These are phyloP conservation scores for Heteropelma amictum DNA, from an alignment of 2,888 invertebrate genomes.

Conservation along the genomic window DNA sequence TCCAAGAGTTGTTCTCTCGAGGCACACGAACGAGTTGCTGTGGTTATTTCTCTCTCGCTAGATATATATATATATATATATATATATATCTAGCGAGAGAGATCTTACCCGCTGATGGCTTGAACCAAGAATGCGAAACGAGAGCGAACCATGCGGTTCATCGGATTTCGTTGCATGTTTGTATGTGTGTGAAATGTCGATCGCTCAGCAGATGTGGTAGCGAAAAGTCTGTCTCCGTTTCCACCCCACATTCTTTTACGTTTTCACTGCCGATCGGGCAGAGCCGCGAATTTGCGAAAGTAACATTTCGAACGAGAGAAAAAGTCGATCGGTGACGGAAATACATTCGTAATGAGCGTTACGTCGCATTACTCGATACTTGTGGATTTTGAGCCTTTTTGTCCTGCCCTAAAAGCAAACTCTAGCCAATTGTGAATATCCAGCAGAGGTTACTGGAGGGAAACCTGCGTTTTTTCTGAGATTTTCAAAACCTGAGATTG, in stretches of 20 bases:
- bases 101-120: slow-evolving; percentile 20
- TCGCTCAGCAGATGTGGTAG: slow-evolving; percentile 23
- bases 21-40: slow-evolving; percentile 40
- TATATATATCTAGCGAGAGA: background rate
- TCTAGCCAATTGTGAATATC: no score
- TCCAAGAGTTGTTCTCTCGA: slow-evolving; percentile 18
- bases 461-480: no score
- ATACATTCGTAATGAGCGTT: no score
- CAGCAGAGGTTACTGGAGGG: no score
- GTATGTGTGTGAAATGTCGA: slow-evolving; percentile 2
- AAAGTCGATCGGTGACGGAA: no score
- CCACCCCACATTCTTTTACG: background rate
- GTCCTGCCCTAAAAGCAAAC: no score
- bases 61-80: background rate
- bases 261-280: no score
- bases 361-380: no score
- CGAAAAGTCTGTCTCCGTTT: slow-evolving; percentile 5
- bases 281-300: no score
- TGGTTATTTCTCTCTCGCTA: slow-evolving; percentile 27
- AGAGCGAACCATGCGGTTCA: slow-evolving; percentile 32
- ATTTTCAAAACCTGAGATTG: no score
- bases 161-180: slow-evolving; percentile 17
- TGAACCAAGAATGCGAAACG: slow-evolving; percentile 34
- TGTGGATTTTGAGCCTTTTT: no score
- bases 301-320: no score